Base-by-base conservation (phyloP, 2,888 invertebrate genomes). In the Nasonovia ribisnigri region DNA sequence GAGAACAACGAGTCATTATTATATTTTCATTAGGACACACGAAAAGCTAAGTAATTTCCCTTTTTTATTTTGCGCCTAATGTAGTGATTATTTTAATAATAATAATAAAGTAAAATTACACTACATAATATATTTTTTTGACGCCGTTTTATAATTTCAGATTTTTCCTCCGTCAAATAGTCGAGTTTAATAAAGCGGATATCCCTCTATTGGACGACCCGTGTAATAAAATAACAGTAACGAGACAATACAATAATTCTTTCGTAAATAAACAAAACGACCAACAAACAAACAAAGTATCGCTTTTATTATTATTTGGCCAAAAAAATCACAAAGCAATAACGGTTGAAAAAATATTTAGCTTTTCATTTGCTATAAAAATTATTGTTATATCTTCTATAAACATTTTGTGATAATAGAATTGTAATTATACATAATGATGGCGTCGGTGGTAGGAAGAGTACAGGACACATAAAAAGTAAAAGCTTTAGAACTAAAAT, bases 11-110 rank as follows among this genome's bases (percentile, higher is more conserved):
- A 16, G n/a, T 48, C 51, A 29, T 51, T 86, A n/a, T 84, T 54
- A 86, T 84, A 43, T 90, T 91, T 91, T 91, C 43, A 43, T 91
- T 84, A 26, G 26, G 6, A 42, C 24, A 77, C 8, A 36, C 3
- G n/a, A 51, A 54, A 84, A 57, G 46, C 43, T 46, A 86, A 91
- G 36, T 77, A 77, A n/a, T 46, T 87, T 92, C 60, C 5, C 13
- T 60, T 48, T 13, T 3, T 46, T 11, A 46, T 60, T 57, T 84
- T 46, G 84, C 29, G 13, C 43, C 24, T 91, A 57, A 86, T n/a
- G 29, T 57, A 84, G n/a, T 36, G 87, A 92, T 92, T 92, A 60
- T 92, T 87, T 87, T 46, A 92, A 48, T n/a, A 87, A 60, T 87
- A 87, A 87, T 48, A 46, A 91, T 91, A 51, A 91, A 86, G 36